phyloP scores from a whole-genome alignment of 2,797 vertebrate genomes.

The Streptopelia turtur region DNA sequence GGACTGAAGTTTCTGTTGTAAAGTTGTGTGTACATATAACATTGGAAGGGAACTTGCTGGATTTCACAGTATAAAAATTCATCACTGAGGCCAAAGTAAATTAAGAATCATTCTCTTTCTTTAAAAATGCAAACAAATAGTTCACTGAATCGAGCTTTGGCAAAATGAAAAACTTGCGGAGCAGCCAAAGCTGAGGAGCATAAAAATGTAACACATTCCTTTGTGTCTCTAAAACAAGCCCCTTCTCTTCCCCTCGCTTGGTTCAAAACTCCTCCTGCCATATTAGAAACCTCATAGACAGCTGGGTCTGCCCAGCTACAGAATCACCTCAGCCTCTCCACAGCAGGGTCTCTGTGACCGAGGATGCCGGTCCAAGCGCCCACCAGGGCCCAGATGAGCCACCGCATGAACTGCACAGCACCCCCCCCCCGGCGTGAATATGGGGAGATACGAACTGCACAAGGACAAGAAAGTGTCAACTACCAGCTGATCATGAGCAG shows the following conservation, averaged over 20 bases:
- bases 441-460: neutral
- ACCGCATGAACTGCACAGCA: neutral
- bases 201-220: constrained; percentile 54
- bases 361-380: neutral
- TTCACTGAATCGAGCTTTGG: constrained; percentile 34
- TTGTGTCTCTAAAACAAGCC: neutral
- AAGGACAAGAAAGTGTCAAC: neutral
- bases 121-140: constrained; percentile 59
- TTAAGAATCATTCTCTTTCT: neutral
- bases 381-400: neutral
- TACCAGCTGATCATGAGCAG: neutral
- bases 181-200: constrained; percentile 27
- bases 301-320: neutral
- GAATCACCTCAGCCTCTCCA: neutral
- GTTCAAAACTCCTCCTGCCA: neutral
- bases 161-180: constrained; percentile 5
- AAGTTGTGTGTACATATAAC: neutral
- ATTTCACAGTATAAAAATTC: constrained; percentile 38
- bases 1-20: neutral
- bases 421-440: rapidly evolving
- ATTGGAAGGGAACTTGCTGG: neutral
- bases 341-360: neutral
- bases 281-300: neutral
- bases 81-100: constrained; percentile 60
- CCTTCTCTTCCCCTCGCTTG: neutral